Evolutionary conservation across 2,888 invertebrate genomes (phyloP).

Genomic region (Latrodectus hesperus): DNA sequence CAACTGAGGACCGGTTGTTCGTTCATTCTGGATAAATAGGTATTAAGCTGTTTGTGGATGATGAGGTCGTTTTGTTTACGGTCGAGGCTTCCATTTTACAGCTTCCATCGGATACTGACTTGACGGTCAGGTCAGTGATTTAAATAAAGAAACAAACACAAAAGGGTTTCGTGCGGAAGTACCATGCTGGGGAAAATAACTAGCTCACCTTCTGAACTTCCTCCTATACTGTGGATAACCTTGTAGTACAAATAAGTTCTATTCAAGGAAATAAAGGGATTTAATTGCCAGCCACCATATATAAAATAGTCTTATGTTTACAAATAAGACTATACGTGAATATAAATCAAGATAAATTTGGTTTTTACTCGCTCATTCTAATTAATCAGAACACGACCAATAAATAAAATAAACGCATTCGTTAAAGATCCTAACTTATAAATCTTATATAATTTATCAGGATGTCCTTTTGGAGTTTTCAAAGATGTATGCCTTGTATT

Average conservation of each 20-base stretch:
- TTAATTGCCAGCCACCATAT: not conserved
- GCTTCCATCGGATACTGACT: not conserved
- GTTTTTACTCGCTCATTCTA: too few species aligned
- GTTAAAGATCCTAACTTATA: too few species aligned
- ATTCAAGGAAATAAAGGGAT: not conserved
- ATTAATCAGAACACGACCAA: too few species aligned
- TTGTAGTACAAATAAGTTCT: not conserved
- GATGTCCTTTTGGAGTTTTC: too few species aligned
- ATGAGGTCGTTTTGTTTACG: slow-evolving; percentile 3
- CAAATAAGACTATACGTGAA: not conserved
- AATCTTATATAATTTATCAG: too few species aligned
- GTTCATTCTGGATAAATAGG: not conserved
- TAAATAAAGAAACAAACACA: slow-evolving; percentile 5
- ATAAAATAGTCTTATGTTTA: not conserved
- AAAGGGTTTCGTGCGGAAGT: not conserved
- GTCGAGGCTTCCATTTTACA: not conserved
- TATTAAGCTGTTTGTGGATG: not conserved
- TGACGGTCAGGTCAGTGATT: not conserved
- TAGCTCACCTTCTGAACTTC: not conserved
- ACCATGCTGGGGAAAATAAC: not conserved
- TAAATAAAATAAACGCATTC: too few species aligned
- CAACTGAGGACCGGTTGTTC: not conserved
- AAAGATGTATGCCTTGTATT: too few species aligned
- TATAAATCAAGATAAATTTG: too few species aligned
- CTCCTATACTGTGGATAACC: not conserved